These are phyloP conservation scores for Pseudocheirus occidentalis DNA, from an alignment of 2,797 vertebrate genomes.

Conservation along the genomic window DNA sequence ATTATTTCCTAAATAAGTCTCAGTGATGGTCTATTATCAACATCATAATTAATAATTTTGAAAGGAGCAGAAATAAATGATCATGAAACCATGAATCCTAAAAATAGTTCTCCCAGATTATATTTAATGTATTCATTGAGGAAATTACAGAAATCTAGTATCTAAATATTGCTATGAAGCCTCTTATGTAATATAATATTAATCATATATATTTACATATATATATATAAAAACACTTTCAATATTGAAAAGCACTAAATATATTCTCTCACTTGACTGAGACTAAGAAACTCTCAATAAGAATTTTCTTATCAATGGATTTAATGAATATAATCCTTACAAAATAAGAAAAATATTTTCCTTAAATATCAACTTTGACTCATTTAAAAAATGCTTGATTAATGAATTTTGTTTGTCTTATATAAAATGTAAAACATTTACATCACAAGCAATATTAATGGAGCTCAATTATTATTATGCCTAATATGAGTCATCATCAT, in stretches of 20 bases:
- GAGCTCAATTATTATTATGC: not conserved
- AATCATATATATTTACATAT: not conserved
- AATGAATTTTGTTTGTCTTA: not conserved
- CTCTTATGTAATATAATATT: not conserved
- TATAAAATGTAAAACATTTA: not conserved
- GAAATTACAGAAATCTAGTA: not conserved
- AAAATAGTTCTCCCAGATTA: conserved; percentile 33
- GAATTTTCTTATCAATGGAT: not conserved
- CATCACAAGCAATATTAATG: not conserved
- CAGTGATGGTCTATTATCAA: not conserved
- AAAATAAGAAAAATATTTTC: not conserved
- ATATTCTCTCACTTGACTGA: not conserved
- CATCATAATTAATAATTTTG: not conserved
- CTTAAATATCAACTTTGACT: not conserved
- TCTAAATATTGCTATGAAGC: not conserved
- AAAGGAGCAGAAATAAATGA: not conserved
- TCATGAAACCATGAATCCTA: not conserved
- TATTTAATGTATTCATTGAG: conserved; percentile 15
- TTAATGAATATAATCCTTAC: not conserved
- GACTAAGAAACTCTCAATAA: not conserved
- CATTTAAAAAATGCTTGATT: not conserved
- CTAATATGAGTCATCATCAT: not conserved
- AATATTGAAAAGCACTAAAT: not conserved
- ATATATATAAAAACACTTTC: not conserved
- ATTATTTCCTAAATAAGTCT: not conserved